phyloP scores from a whole-genome alignment of 2,888 invertebrate genomes.

The Pyrochroa serraticornis region DNA sequence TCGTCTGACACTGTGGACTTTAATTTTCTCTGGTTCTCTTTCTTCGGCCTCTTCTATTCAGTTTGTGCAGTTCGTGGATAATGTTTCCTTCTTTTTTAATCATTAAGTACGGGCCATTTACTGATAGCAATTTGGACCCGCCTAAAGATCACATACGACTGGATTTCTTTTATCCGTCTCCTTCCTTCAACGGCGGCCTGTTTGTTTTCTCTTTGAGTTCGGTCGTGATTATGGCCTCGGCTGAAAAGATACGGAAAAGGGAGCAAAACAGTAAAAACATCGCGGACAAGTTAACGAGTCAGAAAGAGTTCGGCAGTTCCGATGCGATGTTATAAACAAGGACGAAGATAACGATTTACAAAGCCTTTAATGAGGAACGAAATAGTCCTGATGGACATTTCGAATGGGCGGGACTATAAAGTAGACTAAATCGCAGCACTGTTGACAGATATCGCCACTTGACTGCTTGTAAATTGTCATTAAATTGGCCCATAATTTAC shows the following conservation, averaged over 20 bases:
- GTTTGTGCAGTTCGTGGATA: conserved; percentile 46
- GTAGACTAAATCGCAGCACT: conserved; percentile 46
- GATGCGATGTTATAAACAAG: conserved; percentile 31
- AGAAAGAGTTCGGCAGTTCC: conserved; percentile 29
- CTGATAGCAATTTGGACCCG: conserved; percentile 50
- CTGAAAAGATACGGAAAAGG: conserved; percentile 34
- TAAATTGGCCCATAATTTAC: conserved; percentile 19
- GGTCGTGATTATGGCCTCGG: conserved; percentile 30
- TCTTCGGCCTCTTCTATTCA: conserved; percentile 33
- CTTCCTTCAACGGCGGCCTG: conserved; percentile 27
- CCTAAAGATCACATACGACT: conserved; percentile 38
- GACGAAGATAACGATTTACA: conserved; percentile 60
- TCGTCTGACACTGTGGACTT: conserved; percentile 45
- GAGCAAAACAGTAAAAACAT: conserved; percentile 39
- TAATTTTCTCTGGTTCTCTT: conserved; percentile 42
- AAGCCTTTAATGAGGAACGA: conserved; percentile 68
- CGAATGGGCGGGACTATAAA: conserved; percentile 61
- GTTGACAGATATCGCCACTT: conserved; percentile 54
- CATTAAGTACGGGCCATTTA: conserved; percentile 53
- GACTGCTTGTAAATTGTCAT: conserved; percentile 53
- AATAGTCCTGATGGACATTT: conserved; percentile 72
- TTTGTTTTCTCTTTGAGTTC: conserved; percentile 31
- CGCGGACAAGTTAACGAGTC: conserved; percentile 38
- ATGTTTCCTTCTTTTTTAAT: conserved; percentile 50
- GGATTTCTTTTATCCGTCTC: conserved; percentile 34